Evolutionary conservation across 2,113 vertebrate species (phyloP).

Genomic region (Bambusicola thoracicus): DNA sequence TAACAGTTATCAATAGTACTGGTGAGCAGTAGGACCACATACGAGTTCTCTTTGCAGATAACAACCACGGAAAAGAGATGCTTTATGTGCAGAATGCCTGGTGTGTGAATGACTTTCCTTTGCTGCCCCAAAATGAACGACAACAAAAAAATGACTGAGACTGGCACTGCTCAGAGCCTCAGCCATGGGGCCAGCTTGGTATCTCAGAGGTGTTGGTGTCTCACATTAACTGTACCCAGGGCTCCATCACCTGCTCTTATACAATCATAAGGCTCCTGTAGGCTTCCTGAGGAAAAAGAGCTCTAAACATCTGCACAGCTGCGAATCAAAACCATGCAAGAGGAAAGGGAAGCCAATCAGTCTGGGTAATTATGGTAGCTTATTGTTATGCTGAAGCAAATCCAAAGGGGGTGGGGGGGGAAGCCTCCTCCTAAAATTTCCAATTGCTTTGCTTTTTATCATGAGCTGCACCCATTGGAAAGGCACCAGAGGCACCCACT

Average conservation of each 20-base stretch:
- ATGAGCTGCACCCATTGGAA: background rate
- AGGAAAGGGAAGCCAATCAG: slow-evolving; percentile 66
- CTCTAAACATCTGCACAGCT: slow-evolving; percentile 52
- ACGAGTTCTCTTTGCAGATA: background rate
- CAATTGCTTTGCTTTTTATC: slow-evolving; percentile 61
- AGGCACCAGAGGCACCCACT: background rate
- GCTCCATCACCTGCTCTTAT: background rate
- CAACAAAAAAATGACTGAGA: no score
- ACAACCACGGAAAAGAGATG: background rate
- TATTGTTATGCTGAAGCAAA: slow-evolving; percentile 62
- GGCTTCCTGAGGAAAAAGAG: slow-evolving; percentile 15
- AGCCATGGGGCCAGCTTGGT: background rate
- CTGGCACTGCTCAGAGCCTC: background rate
- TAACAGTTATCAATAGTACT: background rate
- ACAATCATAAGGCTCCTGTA: background rate
- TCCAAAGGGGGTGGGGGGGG: background rate
- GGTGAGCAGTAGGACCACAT: background rate
- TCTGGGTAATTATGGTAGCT: slow-evolving; percentile 67
- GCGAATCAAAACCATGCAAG: slow-evolving; percentile 37
- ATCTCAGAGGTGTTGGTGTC: background rate
- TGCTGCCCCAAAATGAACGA: background rate
- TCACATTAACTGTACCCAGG: background rate
- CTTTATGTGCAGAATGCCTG: background rate
- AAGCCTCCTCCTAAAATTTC: slow-evolving; percentile 64
- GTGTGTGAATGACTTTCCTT: background rate